These are phyloP conservation scores for Diabrotica undecimpunctata DNA, from an alignment of 1,140 invertebrate species.

Conservation along the genomic window DNA sequence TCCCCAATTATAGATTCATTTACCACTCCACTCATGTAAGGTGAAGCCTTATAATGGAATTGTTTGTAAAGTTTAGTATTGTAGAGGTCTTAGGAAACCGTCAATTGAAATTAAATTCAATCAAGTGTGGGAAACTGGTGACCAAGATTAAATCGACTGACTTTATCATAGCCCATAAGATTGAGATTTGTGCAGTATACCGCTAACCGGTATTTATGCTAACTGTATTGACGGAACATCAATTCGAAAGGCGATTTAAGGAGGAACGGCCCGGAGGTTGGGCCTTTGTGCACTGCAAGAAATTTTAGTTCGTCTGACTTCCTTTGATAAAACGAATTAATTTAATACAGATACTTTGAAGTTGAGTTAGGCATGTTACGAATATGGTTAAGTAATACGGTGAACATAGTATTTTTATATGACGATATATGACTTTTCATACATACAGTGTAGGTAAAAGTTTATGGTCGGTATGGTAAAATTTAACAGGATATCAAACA, in stretches of 20 bases:
- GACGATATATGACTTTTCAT: too few relatives aligned
- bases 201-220: neutral
- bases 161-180: neutral
- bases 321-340: neutral
- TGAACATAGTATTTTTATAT: too few relatives aligned
- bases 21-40: too few relatives aligned
- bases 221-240: neutral
- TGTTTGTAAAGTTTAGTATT: neutral
- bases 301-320: neutral
- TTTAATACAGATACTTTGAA: neutral
- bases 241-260: neutral
- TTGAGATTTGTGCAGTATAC: neutral
- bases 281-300: neutral
- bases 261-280: neutral
- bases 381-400: too few relatives aligned
- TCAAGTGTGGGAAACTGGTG: neutral
- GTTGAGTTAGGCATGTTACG: neutral
- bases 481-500: too few relatives aligned
- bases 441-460: too few relatives aligned
- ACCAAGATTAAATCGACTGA: neutral
- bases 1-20: too few relatives aligned
- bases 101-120: slow-evolving; percentile 1
- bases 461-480: too few relatives aligned
- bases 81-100: neutral
- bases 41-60: neutral